Evolutionary conservation across 35 echinoderm and acorn worm genomes (phyloP).

Genomic region (Lytechinus variegatus): DNA sequence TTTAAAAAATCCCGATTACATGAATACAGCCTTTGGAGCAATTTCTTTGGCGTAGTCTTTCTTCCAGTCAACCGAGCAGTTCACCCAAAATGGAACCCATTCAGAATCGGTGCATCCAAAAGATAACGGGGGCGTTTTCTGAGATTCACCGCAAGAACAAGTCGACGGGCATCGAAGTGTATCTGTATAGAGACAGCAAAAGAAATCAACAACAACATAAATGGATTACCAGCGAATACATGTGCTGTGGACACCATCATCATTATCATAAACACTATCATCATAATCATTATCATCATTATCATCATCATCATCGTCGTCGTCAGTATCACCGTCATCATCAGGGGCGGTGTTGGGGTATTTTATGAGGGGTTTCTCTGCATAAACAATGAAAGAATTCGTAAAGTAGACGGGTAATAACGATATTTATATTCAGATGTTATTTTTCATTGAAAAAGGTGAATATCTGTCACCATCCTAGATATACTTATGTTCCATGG

Average conservation of each 20-base stretch:
- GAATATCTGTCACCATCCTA: too few species aligned
- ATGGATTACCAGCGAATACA: not conserved
- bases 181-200: not conserved
- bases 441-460: too few species aligned
- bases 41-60: not conserved
- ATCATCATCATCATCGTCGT: too few species aligned
- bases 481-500: too few species aligned
- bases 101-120: not conserved
- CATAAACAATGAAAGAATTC: too few species aligned
- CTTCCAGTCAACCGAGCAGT: constrained; percentile 26
- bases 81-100: constrained; percentile 39
- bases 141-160: constrained; percentile 32
- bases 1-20: not conserved
- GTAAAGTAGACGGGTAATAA: too few species aligned
- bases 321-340: too few species aligned
- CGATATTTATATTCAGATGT: too few species aligned
- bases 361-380: too few species aligned
- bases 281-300: not conserved
- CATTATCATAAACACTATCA: not conserved
- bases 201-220: not conserved
- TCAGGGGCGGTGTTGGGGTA: too few species aligned
- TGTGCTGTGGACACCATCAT: not conserved
- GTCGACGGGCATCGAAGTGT: not conserved
- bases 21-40: not conserved
- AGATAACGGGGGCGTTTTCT: too few species aligned